These are phyloP conservation scores for Nomada flava DNA, from an alignment of 2,888 invertebrate genomes.

Conservation along the genomic window DNA sequence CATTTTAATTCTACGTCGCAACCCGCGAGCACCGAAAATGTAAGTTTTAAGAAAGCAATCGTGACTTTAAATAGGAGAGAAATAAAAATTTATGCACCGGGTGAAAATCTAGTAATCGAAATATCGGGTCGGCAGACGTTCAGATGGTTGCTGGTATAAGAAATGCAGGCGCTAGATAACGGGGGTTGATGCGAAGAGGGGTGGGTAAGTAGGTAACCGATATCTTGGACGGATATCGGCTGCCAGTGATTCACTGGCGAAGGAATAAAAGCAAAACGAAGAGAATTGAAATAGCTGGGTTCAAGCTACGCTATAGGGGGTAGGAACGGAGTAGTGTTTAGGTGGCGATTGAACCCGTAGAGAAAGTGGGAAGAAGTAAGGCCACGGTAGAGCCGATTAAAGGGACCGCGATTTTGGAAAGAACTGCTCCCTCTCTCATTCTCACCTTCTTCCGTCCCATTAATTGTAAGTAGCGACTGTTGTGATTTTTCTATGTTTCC, in stretches of 20 bases:
- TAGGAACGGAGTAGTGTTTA: conserved; percentile 17
- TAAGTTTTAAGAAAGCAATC: not conserved
- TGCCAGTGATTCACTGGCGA: conserved; percentile 68
- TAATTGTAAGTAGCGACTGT: conserved; percentile 12
- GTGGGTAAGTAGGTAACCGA: conserved; percentile 51
- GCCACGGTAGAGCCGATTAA: conserved; percentile 42
- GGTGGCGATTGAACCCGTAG: conserved; percentile 55
- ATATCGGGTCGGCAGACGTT: conserved; percentile 17
- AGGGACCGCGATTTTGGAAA: conserved; percentile 53
- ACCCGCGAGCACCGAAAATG: not conserved
- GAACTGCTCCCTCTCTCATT: conserved; percentile 29
- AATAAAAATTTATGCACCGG: not conserved
- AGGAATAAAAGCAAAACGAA: conserved; percentile 71
- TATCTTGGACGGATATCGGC: conserved; percentile 71
- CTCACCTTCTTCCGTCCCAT: conserved; percentile 13
- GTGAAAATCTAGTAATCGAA: conserved; percentile 32
- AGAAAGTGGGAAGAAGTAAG: not conserved
- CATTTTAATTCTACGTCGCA: not conserved
- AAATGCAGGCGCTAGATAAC: conserved; percentile 35
- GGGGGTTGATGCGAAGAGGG: conserved; percentile 1
- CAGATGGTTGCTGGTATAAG: not conserved
- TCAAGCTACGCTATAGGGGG: conserved; percentile 5
- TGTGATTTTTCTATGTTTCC: conserved; percentile 7
- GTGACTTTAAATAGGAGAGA: not conserved
- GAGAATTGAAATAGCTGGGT: conserved; percentile 70